Conservation (phyloP, 2,113 vertebrate genomes). For the Tretioscincus oriximinensis region DNA sequence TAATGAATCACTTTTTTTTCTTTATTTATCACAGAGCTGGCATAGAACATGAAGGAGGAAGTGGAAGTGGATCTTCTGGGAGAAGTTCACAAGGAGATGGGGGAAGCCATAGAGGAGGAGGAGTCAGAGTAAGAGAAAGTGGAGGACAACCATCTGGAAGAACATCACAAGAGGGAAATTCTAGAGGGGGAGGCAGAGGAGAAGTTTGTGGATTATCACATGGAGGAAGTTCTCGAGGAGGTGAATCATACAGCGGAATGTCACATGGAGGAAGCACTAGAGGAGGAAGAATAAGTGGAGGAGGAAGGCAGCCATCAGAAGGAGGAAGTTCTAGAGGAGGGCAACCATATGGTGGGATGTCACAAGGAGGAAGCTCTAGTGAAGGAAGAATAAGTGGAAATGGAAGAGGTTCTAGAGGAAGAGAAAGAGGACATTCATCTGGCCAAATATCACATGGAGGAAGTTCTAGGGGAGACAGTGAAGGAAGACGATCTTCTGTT, state of each 20-base stretch:
- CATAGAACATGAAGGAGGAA: constrained; percentile 41
- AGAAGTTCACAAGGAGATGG: constrained; percentile 21
- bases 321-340: not conserved
- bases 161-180: constrained; percentile 20
- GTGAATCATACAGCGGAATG: constrained; percentile 43
- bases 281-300: constrained; percentile 3
- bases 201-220: no score
- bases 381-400: not conserved
- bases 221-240: constrained; percentile 32
- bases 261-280: constrained; percentile 15
- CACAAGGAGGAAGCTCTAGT: constrained; percentile 18
- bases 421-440: not conserved
- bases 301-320: not conserved
- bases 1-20: not conserved
- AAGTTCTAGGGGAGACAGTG: not conserved
- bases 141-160: constrained; percentile 33
- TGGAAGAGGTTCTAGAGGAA: constrained; percentile 19
- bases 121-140: not conserved
- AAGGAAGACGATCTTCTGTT: not conserved
- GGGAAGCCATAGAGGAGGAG: constrained; percentile 12
- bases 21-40: constrained; percentile 29
- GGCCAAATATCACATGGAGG: not conserved
- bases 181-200: not conserved
- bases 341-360: not conserved
- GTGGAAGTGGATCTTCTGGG: constrained; percentile 33